Conservation (phyloP, 2,797 vertebrate genomes). For the Echeneis naucrates region DNA sequence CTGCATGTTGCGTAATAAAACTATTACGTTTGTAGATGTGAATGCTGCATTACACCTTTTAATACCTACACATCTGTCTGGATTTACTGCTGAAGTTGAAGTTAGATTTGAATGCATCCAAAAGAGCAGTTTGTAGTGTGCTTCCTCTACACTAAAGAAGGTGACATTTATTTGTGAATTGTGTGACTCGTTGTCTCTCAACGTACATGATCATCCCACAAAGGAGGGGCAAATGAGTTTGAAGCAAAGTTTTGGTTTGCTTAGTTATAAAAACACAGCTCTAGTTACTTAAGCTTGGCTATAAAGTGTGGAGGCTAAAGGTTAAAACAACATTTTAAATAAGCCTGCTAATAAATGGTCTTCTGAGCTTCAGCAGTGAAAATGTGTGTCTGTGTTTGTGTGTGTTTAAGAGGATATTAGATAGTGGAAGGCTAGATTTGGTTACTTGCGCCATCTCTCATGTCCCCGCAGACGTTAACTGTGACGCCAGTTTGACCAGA, state of each 20-base stretch:
- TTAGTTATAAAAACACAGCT: neutral
- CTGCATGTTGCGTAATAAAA: neutral
- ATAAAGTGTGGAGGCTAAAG: neutral
- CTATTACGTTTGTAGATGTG: too few species aligned
- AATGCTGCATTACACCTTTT: too few species aligned
- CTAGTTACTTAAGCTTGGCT: neutral
- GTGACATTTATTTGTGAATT: neutral
- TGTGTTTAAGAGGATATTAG: constrained; percentile 43
- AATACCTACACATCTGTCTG: too few species aligned
- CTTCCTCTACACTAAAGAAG: neutral
- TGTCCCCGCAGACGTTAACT: constrained; percentile 49
- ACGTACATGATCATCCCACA: neutral
- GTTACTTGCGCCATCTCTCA: constrained; percentile 55
- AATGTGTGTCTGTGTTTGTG: constrained; percentile 10
- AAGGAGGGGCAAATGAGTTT: neutral
- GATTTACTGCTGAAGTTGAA: too few species aligned
- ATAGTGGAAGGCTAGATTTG: constrained; percentile 52
- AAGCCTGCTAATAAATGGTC: neutral
- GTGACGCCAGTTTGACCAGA: constrained; percentile 64
- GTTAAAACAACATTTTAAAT: constrained; percentile 1
- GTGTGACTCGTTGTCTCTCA: neutral
- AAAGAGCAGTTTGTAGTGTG: neutral
- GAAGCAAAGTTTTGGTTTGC: neutral
- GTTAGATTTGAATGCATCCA: neutral
- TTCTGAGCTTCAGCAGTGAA: neutral